Base-by-base conservation (phyloP, 1,140 invertebrate species). In the Chlorops oryzae region DNA sequence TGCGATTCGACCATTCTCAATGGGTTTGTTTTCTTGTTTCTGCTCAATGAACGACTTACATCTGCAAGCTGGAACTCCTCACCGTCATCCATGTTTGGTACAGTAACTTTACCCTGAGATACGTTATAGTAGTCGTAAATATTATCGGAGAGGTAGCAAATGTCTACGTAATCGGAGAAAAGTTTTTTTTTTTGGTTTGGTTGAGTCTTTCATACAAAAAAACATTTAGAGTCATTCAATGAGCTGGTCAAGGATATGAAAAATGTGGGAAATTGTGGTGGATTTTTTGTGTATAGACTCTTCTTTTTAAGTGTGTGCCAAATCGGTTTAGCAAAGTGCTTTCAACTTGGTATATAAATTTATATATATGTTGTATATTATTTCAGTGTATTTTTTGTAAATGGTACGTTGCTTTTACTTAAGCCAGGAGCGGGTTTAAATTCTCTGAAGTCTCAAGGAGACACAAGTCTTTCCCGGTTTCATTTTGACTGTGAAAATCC, bases 91-190 rank as follows among this genome's bases (percentile, higher is more conserved):
- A 98, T 87, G 73, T 84, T 86, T 63, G 96, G 92, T 73, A 98
- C 96, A 59, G 88, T 91, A 56, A 91, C 87, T 82, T 95, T 94
- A 78, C 95, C 96, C 81, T 98, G 96, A 74, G 93, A 85, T 70
- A 97, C 87, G 83, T 89, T 97, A 79, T 83, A 80, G 81, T 96
- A 98, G 77, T 88, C 88, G 76, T 79, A 80, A 78, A 91, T 84
- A 77, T 93, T 82, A 75, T 92, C 81, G 65, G 86, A 83, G 65
- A 98, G 84, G 59, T 82, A 74, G 79, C 87, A 88, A 75, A 83
- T 83, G 12, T 85, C 92, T 94, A 75, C 72, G 63, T 59, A 63
- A 58, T 62, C 59, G 62, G 57, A 65, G 63, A 62, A 51, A 59
- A 15, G n/a, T 38, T 38, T n/a, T n/a, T n/a, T n/a, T n/a, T n/a